A percentile compares a stretch with the other conserved stretches of the same genome.
phyloP scores from a whole-genome alignment of 2,797 vertebrate genomes.

The Decapterus maruadsi region DNA sequence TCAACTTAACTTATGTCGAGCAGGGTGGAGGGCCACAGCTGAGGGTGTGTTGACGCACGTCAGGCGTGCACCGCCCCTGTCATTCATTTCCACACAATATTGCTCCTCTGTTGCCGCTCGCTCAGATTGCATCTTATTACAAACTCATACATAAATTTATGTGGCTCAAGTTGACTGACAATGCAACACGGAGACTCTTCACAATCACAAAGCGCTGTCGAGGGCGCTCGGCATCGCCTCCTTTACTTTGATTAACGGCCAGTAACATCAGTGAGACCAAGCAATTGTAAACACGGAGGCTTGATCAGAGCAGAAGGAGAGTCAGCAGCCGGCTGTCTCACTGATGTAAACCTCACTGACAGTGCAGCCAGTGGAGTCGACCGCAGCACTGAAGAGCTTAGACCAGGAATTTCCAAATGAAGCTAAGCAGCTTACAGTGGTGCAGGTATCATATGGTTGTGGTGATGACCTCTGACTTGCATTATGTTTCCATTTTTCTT shows the following conservation, averaged over 20 bases:
- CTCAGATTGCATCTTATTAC: background rate
- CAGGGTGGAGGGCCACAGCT: slow-evolving; percentile 17
- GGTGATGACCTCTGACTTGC: slow-evolving; percentile 43
- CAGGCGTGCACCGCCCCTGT: background rate
- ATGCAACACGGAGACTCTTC: background rate
- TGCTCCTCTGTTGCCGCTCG: background rate
- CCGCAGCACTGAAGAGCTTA: slow-evolving; percentile 58
- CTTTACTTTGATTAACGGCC: slow-evolving; percentile 16
- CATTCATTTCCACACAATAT: slow-evolving; percentile 2
- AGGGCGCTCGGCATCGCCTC: background rate
- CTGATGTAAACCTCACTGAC: slow-evolving; percentile 69
- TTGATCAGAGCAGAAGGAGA: slow-evolving; percentile 35
- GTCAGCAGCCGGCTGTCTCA: slow-evolving; percentile 26
- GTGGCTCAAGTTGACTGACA: background rate
- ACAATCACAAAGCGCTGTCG: background rate
- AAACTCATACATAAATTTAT: background rate
- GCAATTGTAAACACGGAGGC: slow-evolving; percentile 7
- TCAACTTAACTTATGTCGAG: background rate
- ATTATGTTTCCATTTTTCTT: background rate
- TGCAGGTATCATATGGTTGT: slow-evolving; percentile 71
- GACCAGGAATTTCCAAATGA: slow-evolving; percentile 69
- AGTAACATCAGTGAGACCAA: slow-evolving; percentile 15
- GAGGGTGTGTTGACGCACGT: slow-evolving; percentile 3
- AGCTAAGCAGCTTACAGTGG: slow-evolving; percentile 72
- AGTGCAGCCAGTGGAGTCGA: slow-evolving; percentile 43